Evolutionary conservation across 2,113 vertebrate genomes (phyloP).

Genomic region (Edolisoma coerulescens): DNA sequence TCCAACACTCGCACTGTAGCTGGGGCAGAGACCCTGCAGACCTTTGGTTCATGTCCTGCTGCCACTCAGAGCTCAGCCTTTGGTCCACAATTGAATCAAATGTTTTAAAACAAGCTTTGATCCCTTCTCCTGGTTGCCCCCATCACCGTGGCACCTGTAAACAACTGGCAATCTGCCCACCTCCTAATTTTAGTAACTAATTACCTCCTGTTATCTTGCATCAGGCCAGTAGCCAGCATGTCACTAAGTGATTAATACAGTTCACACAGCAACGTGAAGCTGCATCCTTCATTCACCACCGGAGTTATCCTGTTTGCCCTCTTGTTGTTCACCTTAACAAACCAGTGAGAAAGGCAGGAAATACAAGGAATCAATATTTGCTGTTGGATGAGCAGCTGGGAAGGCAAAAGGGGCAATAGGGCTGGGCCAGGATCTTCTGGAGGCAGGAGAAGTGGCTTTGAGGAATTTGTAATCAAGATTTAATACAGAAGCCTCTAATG

Average conservation of each 20-base stretch:
- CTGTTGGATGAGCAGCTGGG: background rate
- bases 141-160: background rate
- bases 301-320: background rate
- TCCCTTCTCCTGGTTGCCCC: background rate
- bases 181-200: constrained; percentile 49
- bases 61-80: background rate
- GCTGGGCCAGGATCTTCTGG: background rate
- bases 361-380: background rate
- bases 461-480: background rate
- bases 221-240: constrained; percentile 31
- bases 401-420: background rate
- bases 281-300: background rate
- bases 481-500: background rate
- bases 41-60: rapidly evolving
- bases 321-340: background rate
- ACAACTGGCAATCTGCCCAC: constrained; percentile 31
- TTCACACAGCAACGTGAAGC: background rate
- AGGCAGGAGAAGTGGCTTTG: background rate
- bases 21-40: rapidly evolving
- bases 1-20: background rate
- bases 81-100: background rate
- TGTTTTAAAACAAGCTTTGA: background rate
- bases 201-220: constrained; percentile 42
- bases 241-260: constrained; percentile 30
- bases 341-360: background rate